Evolutionary conservation across 2,888 invertebrate species (phyloP).

Genomic region (Nomada goodeniana): DNA sequence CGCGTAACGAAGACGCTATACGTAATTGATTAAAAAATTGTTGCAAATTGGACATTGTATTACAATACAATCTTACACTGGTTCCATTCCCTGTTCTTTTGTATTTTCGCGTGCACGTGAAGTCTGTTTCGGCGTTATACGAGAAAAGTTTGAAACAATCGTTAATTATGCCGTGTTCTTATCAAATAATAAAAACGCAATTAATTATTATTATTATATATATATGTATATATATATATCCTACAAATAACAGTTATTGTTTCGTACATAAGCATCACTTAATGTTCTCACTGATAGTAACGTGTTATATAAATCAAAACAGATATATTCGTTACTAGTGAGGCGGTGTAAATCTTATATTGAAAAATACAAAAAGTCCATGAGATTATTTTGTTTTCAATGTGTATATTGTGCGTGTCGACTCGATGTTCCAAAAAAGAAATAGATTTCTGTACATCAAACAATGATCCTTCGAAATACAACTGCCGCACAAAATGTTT

Average conservation of each 20-base stretch:
- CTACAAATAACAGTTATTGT: conserved; percentile 50
- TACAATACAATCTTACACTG: neutral
- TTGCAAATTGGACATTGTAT: neutral
- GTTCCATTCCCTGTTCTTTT: conserved; percentile 36
- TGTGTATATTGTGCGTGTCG: conserved; percentile 47
- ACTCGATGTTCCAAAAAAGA: conserved; percentile 7
- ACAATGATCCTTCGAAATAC: neutral
- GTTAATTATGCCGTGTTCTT: conserved; percentile 28
- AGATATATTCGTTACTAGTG: conserved; percentile 12
- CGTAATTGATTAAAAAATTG: conserved; percentile 20
- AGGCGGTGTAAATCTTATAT: conserved; percentile 20
- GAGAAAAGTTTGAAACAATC: conserved; percentile 10
- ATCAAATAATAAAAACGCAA: conserved; percentile 43
- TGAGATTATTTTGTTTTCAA: conserved; percentile 17
- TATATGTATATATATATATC: conserved; percentile 14
- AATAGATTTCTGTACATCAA: neutral
- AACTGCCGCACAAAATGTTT: conserved; percentile 32
- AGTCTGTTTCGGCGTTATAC: neutral
- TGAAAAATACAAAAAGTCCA: conserved; percentile 26
- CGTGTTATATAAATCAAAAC: conserved; percentile 43
- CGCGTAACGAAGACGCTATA: conserved; percentile 23
- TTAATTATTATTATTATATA: conserved; percentile 11
- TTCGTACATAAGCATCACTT: conserved; percentile 45
- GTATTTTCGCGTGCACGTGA: neutral
- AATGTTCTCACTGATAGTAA: conserved; percentile 43